phyloP scores from a whole-genome alignment of 2,113 vertebrate genomes.

The Tragelaphus buxtoni region DNA sequence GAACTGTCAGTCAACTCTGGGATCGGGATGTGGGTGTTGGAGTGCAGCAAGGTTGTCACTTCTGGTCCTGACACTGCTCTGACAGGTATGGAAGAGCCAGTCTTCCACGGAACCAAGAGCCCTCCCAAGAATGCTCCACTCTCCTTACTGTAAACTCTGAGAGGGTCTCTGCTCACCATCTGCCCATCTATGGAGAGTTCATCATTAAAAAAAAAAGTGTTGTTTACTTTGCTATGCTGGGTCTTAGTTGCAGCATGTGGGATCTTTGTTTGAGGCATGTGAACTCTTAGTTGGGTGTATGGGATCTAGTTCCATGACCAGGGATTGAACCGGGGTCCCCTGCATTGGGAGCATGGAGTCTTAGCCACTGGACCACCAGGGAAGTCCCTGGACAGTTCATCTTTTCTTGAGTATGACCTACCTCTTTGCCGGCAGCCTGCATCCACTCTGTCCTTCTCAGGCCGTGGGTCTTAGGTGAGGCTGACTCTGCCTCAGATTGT shows the following conservation, averaged over 20 bases:
- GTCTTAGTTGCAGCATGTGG: neutral
- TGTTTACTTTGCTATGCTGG: neutral
- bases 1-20: fast-evolving
- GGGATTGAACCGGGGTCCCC: neutral
- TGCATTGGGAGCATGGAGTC: neutral
- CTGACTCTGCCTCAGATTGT: neutral
- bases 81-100: neutral
- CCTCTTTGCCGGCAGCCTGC: neutral
- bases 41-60: no score
- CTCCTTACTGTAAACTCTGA: neutral
- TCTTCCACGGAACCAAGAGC: neutral
- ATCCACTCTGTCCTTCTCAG: neutral
- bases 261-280: neutral
- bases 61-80: neutral
- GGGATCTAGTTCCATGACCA: neutral
- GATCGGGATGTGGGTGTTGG: fast-evolving
- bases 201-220: neutral
- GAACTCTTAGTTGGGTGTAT: neutral
- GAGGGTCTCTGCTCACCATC: fast-evolving
- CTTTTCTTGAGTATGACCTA: neutral
- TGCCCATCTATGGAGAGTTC: neutral
- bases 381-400: neutral
- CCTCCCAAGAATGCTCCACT: fast-evolving
- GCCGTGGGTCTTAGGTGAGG: neutral
- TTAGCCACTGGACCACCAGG: neutral